Base-by-base conservation (phyloP, 2,113 vertebrate genomes). In the Macquaria australasica region DNA sequence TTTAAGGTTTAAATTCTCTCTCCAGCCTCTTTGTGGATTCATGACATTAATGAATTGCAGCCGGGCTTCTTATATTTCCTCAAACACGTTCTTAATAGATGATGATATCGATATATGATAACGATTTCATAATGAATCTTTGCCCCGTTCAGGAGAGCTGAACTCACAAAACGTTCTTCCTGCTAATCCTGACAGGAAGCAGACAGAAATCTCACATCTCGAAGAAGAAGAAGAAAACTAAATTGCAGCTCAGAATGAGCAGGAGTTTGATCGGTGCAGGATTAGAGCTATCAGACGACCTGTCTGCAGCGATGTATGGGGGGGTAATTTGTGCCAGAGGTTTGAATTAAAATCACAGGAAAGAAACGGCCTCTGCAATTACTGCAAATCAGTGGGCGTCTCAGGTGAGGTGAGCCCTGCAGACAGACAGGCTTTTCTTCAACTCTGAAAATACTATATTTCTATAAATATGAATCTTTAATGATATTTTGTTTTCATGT, bases 321-420 rank as follows among this genome's bases (percentile, higher is more conserved):
- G 50, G 50, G 72, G 72, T 66, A 43, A 85, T 85, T 81, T 86
- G 73, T 62, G 69, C 74, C 63, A 73, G 31, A 25, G 51, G 86
- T 87, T 70, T 59, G 48, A 84, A 84, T 85, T 85, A 88, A 85
- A 85, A 71, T 82, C 82, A 71, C 15, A 10, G 41, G 70, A 51
- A 56, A 64, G 63, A 78, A 73, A 72, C 51, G 6, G 28, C n/a
- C 41, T 67, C 77, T 72, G 73, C 73, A 83, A 87, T 80, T 81
- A 80, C 86, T 73, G 81, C 53, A 69, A 71, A 82, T 88, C 74
- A 71, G 43, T 5, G 67, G 23, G 23, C 9, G 6, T 66, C 45
- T 53, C 51, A 8, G 51, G 51, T 53, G 51, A 53, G 2, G 28
- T 73, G 45, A 64, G 48, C 2, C 31, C 28, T 41, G 28, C 48